Evolutionary conservation across 2,888 invertebrate genomes (phyloP), one percentile per base, ranked within the genome.

Genomic region (Dolichomitus sp.): DNA sequence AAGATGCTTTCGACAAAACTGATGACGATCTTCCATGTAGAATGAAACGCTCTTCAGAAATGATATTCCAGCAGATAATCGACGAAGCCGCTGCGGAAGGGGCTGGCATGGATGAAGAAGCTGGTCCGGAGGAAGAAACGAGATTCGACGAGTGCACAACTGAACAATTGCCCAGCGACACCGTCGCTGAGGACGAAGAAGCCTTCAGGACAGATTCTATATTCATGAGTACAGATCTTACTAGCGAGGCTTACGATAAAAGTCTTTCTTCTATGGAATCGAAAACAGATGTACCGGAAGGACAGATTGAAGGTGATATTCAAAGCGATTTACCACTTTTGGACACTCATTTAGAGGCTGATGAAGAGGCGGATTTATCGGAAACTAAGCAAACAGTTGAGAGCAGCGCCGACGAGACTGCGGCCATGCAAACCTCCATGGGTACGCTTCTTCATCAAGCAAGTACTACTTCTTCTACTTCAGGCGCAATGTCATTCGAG

Each of bases 31-130:
- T 91, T 61, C 92, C 93, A 37, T 96, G 96, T 11, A 94, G 94
- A 91, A 98, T 98, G 98, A 98, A 98, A 92, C 95, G 98, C 81
- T 98, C 98, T 0, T 97, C 97, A 88, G 98, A 98, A 94, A 98
- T 98, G 98, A 97, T 97, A 81, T 98, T 98, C 91, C 96, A 96
- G 88, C 97, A 97, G 4, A 95, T 94, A 83, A 94, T 95, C 59
- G 94, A 95, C 89, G 95, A 95, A 82, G 93, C 94, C 89, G 85
- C 91, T 87, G 54, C 88, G 87, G 81, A 88, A 11, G 78, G 68
- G 94, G 88, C 70, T 12, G 76, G n/a, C 1, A 3, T 50, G 17
- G 61, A 73, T 9, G 73, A 94, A 84, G 94, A 94, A 85, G 92
- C 93, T 66, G 95, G 95, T 83, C 93, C 94, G 4, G 95, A 95